phyloP scores from a whole-genome alignment of 2,888 invertebrate genomes.

The Bugulina stolonifera region DNA sequence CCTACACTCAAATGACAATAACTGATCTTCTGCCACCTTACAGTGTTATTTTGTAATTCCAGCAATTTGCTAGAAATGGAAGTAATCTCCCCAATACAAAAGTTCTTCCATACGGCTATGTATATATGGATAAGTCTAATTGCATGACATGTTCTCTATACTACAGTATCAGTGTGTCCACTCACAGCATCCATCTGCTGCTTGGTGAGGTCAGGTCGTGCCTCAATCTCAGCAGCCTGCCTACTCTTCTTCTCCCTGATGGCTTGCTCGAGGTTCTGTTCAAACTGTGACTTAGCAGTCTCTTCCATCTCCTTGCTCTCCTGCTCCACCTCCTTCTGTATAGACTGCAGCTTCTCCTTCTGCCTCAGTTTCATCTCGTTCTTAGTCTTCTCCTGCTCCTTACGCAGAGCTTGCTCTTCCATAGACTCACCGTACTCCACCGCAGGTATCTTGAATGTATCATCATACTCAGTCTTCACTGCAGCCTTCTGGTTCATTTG shows the following conservation, averaged over 20 bases:
- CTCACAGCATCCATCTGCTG: conserved; percentile 39
- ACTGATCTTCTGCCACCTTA: too few relatives aligned
- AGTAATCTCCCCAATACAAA: too few relatives aligned
- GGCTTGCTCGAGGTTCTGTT: conserved; percentile 38
- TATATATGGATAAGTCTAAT: too few relatives aligned
- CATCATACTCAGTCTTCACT: conserved; percentile 32
- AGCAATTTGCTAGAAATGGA: too few relatives aligned
- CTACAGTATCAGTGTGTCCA: too few relatives aligned
- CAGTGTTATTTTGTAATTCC: too few relatives aligned
- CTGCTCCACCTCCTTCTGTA: conserved; percentile 35
- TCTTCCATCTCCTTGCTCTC: conserved; percentile 38
- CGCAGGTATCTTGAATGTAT: conserved; percentile 36
- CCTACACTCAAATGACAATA: too few relatives aligned
- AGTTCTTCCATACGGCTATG: too few relatives aligned
- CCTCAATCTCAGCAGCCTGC: conserved; percentile 43
- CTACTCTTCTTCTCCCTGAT: conserved; percentile 42
- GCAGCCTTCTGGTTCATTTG: conserved; percentile 41
- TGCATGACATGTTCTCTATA: too few relatives aligned
- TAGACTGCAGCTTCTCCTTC: conserved; percentile 36
- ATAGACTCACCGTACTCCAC: conserved; percentile 35
- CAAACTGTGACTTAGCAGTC: conserved; percentile 33
- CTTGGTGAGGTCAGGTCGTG: conserved; percentile 42
- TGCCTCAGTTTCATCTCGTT: conserved; percentile 40
- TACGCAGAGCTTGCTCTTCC: conserved; percentile 43
- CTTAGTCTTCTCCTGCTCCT: conserved; percentile 42